Percentiles rank a stretch among this genome's conserved stretches.
These are phyloP conservation scores for Chiloscyllium punctatum DNA, from an alignment of 2,797 vertebrate genomes.

Conservation along the genomic window DNA sequence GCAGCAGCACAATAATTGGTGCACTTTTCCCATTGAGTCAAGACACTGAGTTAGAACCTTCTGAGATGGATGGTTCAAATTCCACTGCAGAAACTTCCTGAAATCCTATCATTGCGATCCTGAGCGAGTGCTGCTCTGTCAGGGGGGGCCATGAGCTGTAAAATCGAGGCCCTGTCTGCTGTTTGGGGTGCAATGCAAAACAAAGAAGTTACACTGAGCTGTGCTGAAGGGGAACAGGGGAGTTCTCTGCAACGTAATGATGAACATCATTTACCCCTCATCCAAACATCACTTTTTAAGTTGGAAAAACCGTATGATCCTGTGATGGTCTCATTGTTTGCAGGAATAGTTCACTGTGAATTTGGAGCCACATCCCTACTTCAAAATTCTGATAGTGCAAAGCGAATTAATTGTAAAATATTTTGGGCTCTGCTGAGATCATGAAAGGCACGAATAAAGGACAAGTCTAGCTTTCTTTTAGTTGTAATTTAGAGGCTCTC, in stretches of 20 bases:
- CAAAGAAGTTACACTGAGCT: not conserved
- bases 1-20: no score
- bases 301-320: not conserved
- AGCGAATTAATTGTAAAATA: not conserved
- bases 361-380: not conserved
- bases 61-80: not conserved
- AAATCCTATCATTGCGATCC: not conserved
- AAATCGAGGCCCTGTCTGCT: not conserved
- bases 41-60: no score
- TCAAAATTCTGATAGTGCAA: not conserved
- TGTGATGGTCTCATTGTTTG: not conserved
- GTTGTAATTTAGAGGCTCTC: not conserved
- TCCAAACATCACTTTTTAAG: not conserved
- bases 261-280: not conserved
- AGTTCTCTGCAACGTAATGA: not conserved
- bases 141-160: not conserved
- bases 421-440: not conserved
- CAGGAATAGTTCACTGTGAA: not conserved
- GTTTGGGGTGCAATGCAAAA: not conserved
- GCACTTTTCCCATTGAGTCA: no score
- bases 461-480: not conserved
- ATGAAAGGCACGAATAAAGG: not conserved
- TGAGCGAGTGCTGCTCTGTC: not conserved
- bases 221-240: not conserved
- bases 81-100: not conserved